Evolutionary conservation across 2,888 invertebrate species (phyloP), one percentile per base, ranked within the genome.

Genomic region (Cyaniris semiargus): DNA sequence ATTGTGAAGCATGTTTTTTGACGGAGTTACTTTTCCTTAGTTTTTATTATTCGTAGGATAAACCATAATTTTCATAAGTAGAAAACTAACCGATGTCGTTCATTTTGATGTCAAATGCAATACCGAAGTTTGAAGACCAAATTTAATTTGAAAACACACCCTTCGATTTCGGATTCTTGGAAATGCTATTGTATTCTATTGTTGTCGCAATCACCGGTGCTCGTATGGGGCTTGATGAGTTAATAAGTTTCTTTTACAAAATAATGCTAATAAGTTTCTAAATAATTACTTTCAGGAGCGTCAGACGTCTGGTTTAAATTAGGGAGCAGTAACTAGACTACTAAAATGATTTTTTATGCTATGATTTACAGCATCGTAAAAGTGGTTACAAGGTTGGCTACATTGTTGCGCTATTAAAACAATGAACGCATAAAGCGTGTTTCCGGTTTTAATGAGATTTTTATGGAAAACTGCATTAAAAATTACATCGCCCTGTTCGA

Each of bases 271-370:
- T 31, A 76, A 21, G 21, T 21, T 70, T 15, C 10, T 8, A 15
- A 38, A 70, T 75, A 77, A 80, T 78, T 77, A 79, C 76, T 78
- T 78, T 78, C 76, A 72, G 75, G 77, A 38, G 78, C 75, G 53
- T 31, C 75, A 78, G 80, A 79, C 81, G 81, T 87, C 88, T 89
- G 88, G 87, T 88, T 86, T 86, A 83, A 88, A 89, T 89, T 88
- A 88, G 87, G 87, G 86, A 81, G 83, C 82, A 84, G 86, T 87
- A 85, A 86, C 84, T 87, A 82, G 83, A 81, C 80, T 70, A 79
- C 78, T 78, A 78, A 83, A 82, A 82, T 82, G 81, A 83, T 83
- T 81, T 83, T 82, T 83, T 81, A 76, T 82, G 79, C 80, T 79
- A 84, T 86, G 86, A 87, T 87, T 88, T 87, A 88, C 83, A 78